Percentiles rank a stretch among this genome's conserved stretches.
Conservation (phyloP, 2,113 vertebrate species). For the Hemibagrus wyckioides region DNA sequence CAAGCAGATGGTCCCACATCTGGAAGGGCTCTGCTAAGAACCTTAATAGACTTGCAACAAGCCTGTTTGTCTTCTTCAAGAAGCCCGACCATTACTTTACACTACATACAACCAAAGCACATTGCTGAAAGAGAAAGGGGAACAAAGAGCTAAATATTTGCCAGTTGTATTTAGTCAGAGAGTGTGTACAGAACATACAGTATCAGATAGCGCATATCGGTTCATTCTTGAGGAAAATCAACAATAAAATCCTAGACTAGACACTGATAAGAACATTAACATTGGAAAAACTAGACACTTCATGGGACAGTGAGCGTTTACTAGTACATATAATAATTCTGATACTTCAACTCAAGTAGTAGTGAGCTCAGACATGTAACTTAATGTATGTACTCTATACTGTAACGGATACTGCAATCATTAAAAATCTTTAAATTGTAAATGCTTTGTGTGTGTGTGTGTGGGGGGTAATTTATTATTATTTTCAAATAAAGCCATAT, state of each 20-base stretch:
- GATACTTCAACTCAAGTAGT: not conserved
- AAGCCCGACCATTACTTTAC: constrained; percentile 33
- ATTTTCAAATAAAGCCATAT: not conserved
- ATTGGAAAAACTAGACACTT: not conserved
- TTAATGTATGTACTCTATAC: not conserved
- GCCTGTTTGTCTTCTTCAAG: constrained; percentile 51
- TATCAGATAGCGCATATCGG: not conserved
- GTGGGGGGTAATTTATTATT: too few relatives aligned
- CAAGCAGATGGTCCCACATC: constrained; percentile 67
- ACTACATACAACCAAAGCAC: constrained; percentile 19
- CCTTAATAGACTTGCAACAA: constrained; percentile 55
- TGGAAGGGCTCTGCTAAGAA: constrained; percentile 63
- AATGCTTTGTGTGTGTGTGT: too few relatives aligned
- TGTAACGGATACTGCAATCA: not conserved
- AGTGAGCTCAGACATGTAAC: not conserved
- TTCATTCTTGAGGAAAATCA: constrained; percentile 20
- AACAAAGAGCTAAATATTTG: constrained; percentile 10
- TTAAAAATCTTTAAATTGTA: not conserved
- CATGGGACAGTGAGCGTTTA: not conserved
- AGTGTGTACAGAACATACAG: not conserved
- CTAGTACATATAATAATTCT: not conserved
- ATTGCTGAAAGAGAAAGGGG: not conserved
- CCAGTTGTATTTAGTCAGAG: constrained; percentile 4
- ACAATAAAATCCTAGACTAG: not conserved
- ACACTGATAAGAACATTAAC: constrained; percentile 6